Percentiles rank a stretch among this genome's conserved stretches.
phyloP scores from a whole-genome alignment of 2,113 vertebrate genomes.

The Cranoglanis bouderius region DNA sequence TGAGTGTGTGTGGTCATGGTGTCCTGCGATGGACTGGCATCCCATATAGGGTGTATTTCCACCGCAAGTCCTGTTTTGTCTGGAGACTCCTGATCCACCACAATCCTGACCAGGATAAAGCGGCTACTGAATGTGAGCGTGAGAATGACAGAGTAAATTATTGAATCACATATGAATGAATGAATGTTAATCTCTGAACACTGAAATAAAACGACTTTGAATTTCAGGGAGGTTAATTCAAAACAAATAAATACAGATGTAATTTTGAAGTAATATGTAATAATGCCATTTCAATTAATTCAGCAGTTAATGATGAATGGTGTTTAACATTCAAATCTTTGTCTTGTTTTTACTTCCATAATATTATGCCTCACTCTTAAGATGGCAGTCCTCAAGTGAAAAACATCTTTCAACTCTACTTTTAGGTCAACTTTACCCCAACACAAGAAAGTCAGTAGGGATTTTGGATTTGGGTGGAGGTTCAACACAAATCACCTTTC shows the following conservation, averaged over 20 bases:
- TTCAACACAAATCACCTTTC: conserved; percentile 96
- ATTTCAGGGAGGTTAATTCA: background rate
- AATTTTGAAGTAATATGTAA: background rate
- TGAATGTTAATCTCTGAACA: background rate
- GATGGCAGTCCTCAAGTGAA: background rate
- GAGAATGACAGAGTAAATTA: background rate
- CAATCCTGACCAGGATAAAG: background rate
- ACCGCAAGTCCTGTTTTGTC: background rate
- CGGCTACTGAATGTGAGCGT: background rate
- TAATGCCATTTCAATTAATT: background rate
- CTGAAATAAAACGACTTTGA: background rate
- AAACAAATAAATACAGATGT: background rate
- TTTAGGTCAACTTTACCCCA: conserved; percentile 83
- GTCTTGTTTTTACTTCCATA: background rate
- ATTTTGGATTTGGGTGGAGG: conserved; percentile 94
- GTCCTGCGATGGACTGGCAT: background rate
- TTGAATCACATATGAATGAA: background rate
- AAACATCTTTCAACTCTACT: conserved; percentile 9
- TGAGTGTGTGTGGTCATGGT: background rate
- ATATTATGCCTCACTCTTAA: background rate
- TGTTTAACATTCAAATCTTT: background rate
- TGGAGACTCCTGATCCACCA: background rate
- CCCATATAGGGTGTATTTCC: background rate
- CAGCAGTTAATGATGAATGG: background rate
- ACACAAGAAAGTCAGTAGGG: conserved; percentile 79